Evolutionary conservation across 2,888 invertebrate genomes (phyloP).

Genomic region (Hanleya hanleyi): DNA sequence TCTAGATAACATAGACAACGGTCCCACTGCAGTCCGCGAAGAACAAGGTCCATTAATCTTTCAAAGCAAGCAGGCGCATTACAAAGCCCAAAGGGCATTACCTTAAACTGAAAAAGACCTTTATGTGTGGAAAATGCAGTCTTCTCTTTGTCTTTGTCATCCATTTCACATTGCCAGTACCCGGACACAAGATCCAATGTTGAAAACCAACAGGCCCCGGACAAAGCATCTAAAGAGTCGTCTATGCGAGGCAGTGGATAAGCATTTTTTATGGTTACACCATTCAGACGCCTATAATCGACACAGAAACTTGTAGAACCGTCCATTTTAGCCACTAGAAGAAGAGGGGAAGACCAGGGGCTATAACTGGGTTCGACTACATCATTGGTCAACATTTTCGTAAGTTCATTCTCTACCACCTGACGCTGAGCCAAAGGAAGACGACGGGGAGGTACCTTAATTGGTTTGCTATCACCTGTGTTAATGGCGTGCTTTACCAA

Average conservation of each 20-base stretch:
- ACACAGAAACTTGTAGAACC: slow-evolving; percentile 27
- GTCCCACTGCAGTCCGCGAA: no score
- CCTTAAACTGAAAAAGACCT: no score
- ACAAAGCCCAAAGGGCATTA: no score
- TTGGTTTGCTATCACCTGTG: background rate
- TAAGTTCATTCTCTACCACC: background rate
- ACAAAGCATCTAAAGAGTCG: no score
- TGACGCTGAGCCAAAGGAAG: background rate
- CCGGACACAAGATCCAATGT: slow-evolving; percentile 39
- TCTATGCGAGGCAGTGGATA: no score
- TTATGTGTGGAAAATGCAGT: no score
- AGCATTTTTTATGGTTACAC: slow-evolving; percentile 37
- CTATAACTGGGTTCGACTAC: slow-evolving; percentile 22
- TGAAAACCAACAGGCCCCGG: slow-evolving; percentile 38
- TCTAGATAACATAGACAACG: no score
- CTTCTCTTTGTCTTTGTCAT: slow-evolving; percentile 32
- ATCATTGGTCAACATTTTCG: slow-evolving; percentile 21
- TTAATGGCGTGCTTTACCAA: background rate
- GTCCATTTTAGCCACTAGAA: slow-evolving; percentile 29
- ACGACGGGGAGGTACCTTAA: background rate
- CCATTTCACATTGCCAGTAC: slow-evolving; percentile 48
- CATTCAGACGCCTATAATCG: slow-evolving; percentile 29
- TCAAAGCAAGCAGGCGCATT: no score
- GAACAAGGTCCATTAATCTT: no score
- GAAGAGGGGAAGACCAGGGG: slow-evolving; percentile 24